A percentile compares a stretch with the other conserved stretches of the same genome.
Evolutionary conservation across 2,797 vertebrate species (phyloP).

Genomic region (Petrocephalus sullivani): DNA sequence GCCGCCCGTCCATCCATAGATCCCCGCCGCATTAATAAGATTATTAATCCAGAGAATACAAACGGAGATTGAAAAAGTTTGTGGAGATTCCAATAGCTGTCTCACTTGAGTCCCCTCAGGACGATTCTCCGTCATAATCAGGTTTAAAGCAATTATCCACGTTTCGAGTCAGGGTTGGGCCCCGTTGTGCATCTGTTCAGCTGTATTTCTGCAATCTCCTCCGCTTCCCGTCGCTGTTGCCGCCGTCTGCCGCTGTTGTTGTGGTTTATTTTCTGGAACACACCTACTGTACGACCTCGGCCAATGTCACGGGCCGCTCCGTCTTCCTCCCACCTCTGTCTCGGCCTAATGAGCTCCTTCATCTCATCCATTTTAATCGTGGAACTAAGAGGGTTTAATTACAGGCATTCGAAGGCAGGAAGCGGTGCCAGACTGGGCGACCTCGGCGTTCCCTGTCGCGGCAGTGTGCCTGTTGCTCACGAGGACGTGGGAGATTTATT

Average conservation of each 20-base stretch:
- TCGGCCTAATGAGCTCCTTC: not conserved
- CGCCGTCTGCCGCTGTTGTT: not conserved
- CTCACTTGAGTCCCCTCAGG: not conserved
- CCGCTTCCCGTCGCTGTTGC: not conserved
- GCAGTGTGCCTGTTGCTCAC: not conserved
- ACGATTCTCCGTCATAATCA: constrained; percentile 14
- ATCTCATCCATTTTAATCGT: constrained; percentile 15
- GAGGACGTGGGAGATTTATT: not conserved
- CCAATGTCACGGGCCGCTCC: not conserved
- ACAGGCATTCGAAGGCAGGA: not conserved
- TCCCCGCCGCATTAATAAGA: constrained; percentile 12
- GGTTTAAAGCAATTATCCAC: constrained; percentile 12
- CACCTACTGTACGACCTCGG: not conserved
- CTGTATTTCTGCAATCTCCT: not conserved
- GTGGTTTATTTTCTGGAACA: not conserved
- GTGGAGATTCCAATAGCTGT: constrained; percentile 3
- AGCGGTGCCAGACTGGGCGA: not conserved
- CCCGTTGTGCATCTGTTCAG: not conserved
- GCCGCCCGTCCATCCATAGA: not conserved
- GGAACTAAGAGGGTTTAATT: not conserved
- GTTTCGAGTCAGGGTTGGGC: not conserved
- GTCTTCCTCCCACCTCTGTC: not conserved
- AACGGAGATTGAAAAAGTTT: constrained; percentile 5
- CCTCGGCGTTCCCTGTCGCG: not conserved
- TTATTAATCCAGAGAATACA: constrained; percentile 19